Base-by-base conservation (phyloP, 2,113 vertebrate genomes). In the Deroptyus accipitrinus region DNA sequence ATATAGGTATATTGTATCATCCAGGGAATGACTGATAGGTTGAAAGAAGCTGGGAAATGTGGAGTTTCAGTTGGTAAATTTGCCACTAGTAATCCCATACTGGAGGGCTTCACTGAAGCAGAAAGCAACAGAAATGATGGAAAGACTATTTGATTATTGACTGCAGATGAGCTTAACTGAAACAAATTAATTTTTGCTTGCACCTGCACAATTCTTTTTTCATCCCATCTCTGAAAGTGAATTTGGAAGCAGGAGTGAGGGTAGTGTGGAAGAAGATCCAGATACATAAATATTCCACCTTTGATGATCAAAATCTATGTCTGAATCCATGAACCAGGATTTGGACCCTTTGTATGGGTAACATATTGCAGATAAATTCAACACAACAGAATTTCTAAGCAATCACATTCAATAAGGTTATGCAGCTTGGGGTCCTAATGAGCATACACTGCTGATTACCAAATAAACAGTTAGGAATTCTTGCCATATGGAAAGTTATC, bases 401-500 rank as follows among this genome's bases (percentile, higher is more conserved):
- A 87, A 68, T 77, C 70, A 54, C 33, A 62, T 83, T 66, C 69
- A 93, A 77, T 67, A 88, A 82, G 13, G 33, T 77, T 74, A 64
- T 69, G 55, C 54, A 88, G 13, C 41, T 85, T 54, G 79, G 41
- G 35, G 20, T 94, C 54, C 78, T 94, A 93, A 92, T 93, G 89
- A 93, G 57, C 11, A 41, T 92, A 81, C 66, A 69, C n/a, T 66
- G 13, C 57, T 92, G 84, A 86, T 91, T 87, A 94, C 44, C 78
- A 93, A 95, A 96, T 76, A 96, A 94, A 90, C 51, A 83, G 46
- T 48, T 84, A 89, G 84, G 78, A 92, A 94, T 84, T 90, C 86
- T 94, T 96, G 82, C 91, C 96, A 96, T 94, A 96, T 95, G 96
- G 94, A 88, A 95, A 94, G 66, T 74, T 83, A 84, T 73, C 64